Evolutionary conservation across 2,888 invertebrate genomes (phyloP).

Genomic region (Agrochola circellaris): DNA sequence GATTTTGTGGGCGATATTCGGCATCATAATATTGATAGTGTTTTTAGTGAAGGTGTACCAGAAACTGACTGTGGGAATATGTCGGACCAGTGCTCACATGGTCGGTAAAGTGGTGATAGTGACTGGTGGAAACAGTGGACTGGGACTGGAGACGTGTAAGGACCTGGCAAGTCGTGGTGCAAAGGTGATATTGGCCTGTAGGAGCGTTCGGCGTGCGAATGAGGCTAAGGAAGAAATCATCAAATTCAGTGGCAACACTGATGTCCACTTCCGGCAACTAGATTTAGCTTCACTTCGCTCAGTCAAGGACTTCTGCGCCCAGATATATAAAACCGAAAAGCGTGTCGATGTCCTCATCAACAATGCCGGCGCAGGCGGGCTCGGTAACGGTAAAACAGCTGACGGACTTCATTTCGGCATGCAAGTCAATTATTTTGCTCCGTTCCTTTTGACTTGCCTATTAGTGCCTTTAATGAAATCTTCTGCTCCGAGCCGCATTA

Average conservation of each 20-base stretch:
- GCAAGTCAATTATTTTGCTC: constrained; percentile 94
- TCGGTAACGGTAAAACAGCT: constrained; percentile 89
- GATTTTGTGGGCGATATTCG: constrained; percentile 73
- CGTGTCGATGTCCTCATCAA: constrained; percentile 91
- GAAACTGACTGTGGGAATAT: constrained; percentile 84
- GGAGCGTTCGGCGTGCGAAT: constrained; percentile 82
- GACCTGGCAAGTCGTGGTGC: constrained; percentile 89
- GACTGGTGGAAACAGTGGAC: constrained; percentile 88
- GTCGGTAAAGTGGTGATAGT: constrained; percentile 87
- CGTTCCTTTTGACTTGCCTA: constrained; percentile 93
- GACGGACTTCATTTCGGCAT: constrained; percentile 93
- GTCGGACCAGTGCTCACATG: constrained; percentile 85
- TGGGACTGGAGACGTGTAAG: constrained; percentile 89
- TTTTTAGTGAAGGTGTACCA: constrained; percentile 82
- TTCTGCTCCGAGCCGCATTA: constrained; percentile 91
- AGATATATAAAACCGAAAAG: constrained; percentile 86
- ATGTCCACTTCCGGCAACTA: constrained; percentile 81
- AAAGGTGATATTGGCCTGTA: constrained; percentile 88
- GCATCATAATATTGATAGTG: constrained; percentile 70
- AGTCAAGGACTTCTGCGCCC: constrained; percentile 90
- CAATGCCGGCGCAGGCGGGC: constrained; percentile 90
- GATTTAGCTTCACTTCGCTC: constrained; percentile 87
- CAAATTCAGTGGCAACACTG: constrained; percentile 80
- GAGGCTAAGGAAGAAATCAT: constrained; percentile 83
- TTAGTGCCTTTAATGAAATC: constrained; percentile 88